Conservation (phyloP, 2,113 vertebrate species). For the Notarius quadriscutis region DNA sequence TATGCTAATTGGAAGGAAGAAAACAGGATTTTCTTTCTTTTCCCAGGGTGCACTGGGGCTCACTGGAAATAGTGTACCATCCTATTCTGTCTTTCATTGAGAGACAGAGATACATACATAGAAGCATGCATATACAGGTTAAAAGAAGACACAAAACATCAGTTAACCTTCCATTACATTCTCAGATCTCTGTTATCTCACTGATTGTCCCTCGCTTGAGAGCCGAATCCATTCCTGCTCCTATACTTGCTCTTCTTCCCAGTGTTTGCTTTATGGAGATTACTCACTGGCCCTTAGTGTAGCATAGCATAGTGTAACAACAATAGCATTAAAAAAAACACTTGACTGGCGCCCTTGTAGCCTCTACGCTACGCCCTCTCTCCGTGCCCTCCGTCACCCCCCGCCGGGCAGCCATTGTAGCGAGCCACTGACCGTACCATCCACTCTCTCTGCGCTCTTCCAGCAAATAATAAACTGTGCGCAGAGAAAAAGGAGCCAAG, state of each 20-base stretch:
- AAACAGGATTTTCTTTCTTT: constrained; percentile 77
- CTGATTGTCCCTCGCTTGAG: constrained; percentile 72
- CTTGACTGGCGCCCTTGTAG: constrained; percentile 75
- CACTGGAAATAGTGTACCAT: constrained; percentile 50
- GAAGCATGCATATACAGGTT: neutral
- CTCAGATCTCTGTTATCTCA: constrained; percentile 66
- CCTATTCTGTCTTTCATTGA: constrained; percentile 25
- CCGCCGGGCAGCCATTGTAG: constrained; percentile 71
- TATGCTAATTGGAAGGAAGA: constrained; percentile 70
- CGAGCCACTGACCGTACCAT: constrained; percentile 77
- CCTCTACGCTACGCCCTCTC: constrained; percentile 67
- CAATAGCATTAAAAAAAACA: constrained; percentile 59
- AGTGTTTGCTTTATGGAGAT: constrained; percentile 70
- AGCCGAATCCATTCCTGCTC: constrained; percentile 53
- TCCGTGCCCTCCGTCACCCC: constrained; percentile 68
- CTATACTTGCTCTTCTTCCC: constrained; percentile 61
- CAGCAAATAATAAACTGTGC: constrained; percentile 72
- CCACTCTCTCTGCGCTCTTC: constrained; percentile 65
- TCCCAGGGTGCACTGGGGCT: constrained; percentile 67
- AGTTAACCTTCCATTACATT: neutral
- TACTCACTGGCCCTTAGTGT: constrained; percentile 72
- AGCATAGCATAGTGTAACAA: constrained; percentile 40
- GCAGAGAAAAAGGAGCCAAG: constrained; percentile 57
- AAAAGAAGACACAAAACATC: neutral
- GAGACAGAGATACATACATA: neutral